A percentile compares a stretch with the other conserved stretches of the same genome.
Conservation (phyloP, 2,888 invertebrate genomes). For the Eupithecia tripunctaria region DNA sequence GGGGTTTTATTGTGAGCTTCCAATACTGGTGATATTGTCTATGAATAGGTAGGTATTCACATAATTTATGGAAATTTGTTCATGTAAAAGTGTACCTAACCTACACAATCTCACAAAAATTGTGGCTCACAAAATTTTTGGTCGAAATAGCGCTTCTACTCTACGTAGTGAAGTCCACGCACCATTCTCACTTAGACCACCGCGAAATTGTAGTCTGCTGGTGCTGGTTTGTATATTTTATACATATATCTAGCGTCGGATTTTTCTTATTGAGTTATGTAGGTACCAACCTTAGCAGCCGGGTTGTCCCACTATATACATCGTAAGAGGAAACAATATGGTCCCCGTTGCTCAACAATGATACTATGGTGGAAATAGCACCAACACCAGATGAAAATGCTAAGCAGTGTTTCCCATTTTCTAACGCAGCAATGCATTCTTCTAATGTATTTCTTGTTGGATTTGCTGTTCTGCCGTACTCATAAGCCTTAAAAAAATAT, state of each 20-base stretch:
- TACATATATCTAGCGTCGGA: background rate
- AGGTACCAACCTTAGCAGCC: conserved; percentile 79
- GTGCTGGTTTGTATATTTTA: too few relatives aligned
- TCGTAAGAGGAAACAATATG: conserved; percentile 96
- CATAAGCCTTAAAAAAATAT: conserved; percentile 87
- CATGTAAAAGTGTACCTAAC: too few relatives aligned
- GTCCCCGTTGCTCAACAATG: conserved; percentile 92
- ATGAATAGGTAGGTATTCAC: too few relatives aligned
- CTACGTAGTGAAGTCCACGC: too few relatives aligned
- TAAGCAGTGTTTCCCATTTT: conserved; percentile 93
- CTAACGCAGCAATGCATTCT: conserved; percentile 94
- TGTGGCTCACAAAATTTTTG: too few relatives aligned
- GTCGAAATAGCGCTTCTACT: too few relatives aligned
- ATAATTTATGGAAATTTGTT: too few relatives aligned
- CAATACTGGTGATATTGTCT: too few relatives aligned
- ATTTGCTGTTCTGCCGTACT: conserved; percentile 97
- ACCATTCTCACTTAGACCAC: too few relatives aligned
- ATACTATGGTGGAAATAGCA: conserved; percentile 89
- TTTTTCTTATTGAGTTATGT: conserved; percentile 36
- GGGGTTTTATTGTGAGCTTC: too few relatives aligned
- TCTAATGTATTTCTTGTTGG: conserved; percentile 96
- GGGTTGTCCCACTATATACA: conserved; percentile 96
- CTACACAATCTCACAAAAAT: too few relatives aligned
- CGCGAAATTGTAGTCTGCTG: too few relatives aligned
- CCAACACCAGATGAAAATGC: conserved; percentile 96